These are phyloP conservation scores for Cervus canadensis DNA, from an alignment of 2,113 vertebrate genomes.

Conservation along the genomic window DNA sequence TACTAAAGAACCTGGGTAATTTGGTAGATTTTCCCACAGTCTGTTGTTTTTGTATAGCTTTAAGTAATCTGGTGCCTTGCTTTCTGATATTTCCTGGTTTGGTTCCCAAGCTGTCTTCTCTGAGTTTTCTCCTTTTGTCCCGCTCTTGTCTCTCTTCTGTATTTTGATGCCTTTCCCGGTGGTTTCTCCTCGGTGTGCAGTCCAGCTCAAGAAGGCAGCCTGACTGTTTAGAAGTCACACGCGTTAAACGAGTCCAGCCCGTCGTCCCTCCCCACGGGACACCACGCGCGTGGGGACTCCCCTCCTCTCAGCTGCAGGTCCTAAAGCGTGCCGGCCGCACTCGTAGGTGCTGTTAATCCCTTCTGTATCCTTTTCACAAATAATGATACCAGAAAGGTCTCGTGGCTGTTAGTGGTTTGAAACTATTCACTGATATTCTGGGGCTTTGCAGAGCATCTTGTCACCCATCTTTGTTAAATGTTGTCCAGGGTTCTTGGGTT, in stretches of 20 bases:
- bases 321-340: background rate
- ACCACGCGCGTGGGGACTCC: fast-evolving
- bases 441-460: background rate
- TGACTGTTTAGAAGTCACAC: background rate
- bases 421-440: background rate
- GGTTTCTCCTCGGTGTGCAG: background rate
- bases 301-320: background rate
- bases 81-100: background rate
- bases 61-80: background rate
- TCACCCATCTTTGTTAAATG: background rate
- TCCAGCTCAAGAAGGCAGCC: background rate
- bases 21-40: background rate
- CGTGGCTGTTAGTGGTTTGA: background rate
- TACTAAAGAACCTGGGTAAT: background rate
- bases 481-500: background rate
- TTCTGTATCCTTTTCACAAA: background rate
- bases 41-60: background rate
- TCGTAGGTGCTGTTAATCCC: background rate
- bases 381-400: background rate
- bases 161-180: background rate
- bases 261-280: background rate
- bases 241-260: background rate
- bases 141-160: background rate
- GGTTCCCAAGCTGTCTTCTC: background rate
- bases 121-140: background rate